phyloP scores from a whole-genome alignment of 2,113 vertebrate species.

The Chrysochloris asiatica region DNA sequence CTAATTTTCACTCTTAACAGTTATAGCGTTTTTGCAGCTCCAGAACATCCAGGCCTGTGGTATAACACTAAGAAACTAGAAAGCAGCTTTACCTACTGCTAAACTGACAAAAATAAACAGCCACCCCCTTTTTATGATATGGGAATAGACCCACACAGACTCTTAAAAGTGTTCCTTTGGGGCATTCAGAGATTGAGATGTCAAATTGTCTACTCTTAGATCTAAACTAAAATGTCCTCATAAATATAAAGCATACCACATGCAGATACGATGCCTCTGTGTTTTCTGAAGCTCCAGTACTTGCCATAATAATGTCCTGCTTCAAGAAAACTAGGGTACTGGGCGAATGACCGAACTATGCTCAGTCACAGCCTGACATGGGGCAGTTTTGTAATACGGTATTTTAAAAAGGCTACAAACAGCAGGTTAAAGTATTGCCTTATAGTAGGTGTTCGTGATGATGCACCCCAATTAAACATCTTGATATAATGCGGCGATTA shows the following conservation, averaged over 20 bases:
- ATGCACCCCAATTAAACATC: not conserved
- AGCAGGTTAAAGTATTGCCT: not conserved
- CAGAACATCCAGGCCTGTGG: not conserved
- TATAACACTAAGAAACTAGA: not conserved
- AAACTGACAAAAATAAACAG: not conserved
- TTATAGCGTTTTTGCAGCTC: not conserved
- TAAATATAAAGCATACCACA: conserved; percentile 7
- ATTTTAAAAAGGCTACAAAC: not conserved
- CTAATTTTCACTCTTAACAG: not conserved
- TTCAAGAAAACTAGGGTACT: not conserved
- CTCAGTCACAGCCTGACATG: not conserved
- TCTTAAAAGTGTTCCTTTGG: not conserved
- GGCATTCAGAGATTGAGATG: not conserved
- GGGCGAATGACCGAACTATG: not conserved
- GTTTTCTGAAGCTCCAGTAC: not conserved
- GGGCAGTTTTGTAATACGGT: not conserved
- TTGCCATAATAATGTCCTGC: not conserved
- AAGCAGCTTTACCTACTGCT: not conserved
- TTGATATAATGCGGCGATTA: not conserved
- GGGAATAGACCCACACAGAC: not conserved
- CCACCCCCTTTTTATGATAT: no score
- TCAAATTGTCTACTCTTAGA: not conserved
- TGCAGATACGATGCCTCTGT: not conserved
- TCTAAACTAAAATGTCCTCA: not conserved
- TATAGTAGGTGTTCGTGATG: not conserved